Evolutionary conservation across 2,113 vertebrate species (phyloP).

Genomic region (Hippoglossus stenolepis): DNA sequence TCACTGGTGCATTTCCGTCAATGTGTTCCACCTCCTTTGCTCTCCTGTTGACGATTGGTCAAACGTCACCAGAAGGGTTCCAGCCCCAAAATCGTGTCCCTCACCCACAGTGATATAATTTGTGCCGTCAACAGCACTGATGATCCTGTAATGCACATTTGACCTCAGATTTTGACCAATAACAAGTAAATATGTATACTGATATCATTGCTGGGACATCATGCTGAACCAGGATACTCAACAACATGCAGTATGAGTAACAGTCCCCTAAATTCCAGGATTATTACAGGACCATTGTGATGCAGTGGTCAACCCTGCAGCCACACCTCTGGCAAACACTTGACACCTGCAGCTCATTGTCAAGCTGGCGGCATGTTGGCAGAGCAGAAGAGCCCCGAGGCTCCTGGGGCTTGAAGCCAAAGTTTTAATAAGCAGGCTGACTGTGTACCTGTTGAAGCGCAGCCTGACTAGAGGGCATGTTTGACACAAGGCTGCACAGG

Average conservation of each 20-base stretch:
- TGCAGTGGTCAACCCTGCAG: conserved; percentile 18
- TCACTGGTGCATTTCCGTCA: too few species aligned
- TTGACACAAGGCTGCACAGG: conserved; percentile 34
- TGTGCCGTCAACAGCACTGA: neutral
- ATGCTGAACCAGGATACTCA: neutral
- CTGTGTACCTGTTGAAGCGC: conserved; percentile 48
- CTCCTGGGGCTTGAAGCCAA: conserved; percentile 34
- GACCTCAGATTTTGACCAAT: neutral
- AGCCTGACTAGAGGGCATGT: conserved; percentile 51
- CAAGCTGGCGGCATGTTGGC: conserved; percentile 9
- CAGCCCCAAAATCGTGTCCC: too few species aligned
- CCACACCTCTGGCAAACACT: neutral
- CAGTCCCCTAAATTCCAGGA: neutral
- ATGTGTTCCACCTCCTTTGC: too few species aligned
- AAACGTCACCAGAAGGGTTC: too few species aligned
- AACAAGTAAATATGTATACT: neutral
- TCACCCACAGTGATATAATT: too few species aligned
- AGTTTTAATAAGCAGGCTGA: conserved; percentile 64
- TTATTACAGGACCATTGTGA: conserved; percentile 2
- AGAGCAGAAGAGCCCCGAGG: neutral
- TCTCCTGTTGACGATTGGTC: too few species aligned
- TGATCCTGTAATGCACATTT: neutral
- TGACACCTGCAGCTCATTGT: conserved; percentile 33
- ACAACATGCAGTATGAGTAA: neutral
- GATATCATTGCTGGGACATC: neutral